A percentile compares a stretch with the other conserved stretches of the same genome.
Conservation (phyloP, 2,888 invertebrate genomes). For the Agrochola macilenta region DNA sequence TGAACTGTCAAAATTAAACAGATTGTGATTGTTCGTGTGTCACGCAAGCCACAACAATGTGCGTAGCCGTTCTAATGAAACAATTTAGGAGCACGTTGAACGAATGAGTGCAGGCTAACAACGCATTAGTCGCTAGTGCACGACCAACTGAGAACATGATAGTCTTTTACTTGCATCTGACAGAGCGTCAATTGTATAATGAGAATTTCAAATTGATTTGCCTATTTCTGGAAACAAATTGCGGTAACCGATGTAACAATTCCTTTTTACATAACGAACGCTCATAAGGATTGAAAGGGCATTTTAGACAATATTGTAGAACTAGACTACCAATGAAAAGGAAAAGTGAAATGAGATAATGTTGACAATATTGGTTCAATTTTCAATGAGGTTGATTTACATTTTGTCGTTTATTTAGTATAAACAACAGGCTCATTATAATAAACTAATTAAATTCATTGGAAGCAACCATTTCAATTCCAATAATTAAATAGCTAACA, state of each 20-base stretch:
- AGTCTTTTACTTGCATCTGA: conserved; percentile 66
- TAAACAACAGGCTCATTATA: background rate
- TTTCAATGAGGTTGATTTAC: conserved; percentile 21
- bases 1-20: too few species aligned
- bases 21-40: too few species aligned
- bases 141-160: conserved; percentile 70
- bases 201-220: conserved; percentile 15
- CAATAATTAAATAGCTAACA: background rate
- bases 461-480: conserved; percentile 2
- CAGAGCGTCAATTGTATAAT: conserved; percentile 56
- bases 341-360: too few species aligned
- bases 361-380: background rate
- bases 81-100: conserved; percentile 40
- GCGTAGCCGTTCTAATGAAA: conserved; percentile 30
- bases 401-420: conserved; percentile 13
- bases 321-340: too few species aligned
- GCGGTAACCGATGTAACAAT: background rate
- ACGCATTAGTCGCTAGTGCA: conserved; percentile 62
- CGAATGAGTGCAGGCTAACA: conserved; percentile 47
- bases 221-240: background rate
- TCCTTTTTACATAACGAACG: background rate
- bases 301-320: too few species aligned
- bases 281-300: too few species aligned
- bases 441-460: conserved; percentile 12
- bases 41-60: background rate